Conservation (phyloP, 2,797 vertebrate genomes). For the Gastrophryne carolinensis region DNA sequence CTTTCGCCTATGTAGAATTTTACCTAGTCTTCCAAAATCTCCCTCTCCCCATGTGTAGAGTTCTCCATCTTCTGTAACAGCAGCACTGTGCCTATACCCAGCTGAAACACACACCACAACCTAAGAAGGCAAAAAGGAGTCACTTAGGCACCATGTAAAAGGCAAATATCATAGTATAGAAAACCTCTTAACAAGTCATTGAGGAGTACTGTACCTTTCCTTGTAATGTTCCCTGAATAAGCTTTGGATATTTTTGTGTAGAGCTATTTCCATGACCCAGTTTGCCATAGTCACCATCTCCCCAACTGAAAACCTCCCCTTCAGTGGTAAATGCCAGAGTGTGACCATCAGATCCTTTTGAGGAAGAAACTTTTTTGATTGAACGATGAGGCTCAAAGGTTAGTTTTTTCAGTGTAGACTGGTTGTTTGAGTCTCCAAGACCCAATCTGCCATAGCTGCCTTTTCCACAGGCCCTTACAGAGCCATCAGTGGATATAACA, state of each 20-base stretch:
- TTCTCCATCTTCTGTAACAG: conserved; percentile 80
- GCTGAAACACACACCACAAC: conserved; percentile 79
- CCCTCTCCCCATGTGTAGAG: conserved; percentile 80
- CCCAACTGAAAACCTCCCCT: conserved; percentile 83
- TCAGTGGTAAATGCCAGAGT: conserved; percentile 79
- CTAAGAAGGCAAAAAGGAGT: conserved; percentile 52
- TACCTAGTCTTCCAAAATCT: conserved; percentile 81
- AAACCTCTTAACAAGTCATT: neutral
- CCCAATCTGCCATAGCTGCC: conserved; percentile 79
- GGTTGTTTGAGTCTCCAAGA: conserved; percentile 80
- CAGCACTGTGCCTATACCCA: conserved; percentile 78
- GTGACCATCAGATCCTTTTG: conserved; percentile 80
- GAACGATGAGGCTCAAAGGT: conserved; percentile 80
- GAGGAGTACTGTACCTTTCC: conserved; percentile 70
- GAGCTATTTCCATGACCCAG: conserved; percentile 80
- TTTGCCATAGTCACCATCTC: conserved; percentile 79
- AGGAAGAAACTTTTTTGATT: conserved; percentile 80
- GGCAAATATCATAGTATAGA: neutral
- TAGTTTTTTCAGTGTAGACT: conserved; percentile 78
- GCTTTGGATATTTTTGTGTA: conserved; percentile 80
- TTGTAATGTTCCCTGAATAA: conserved; percentile 79
- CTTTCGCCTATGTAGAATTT: conserved; percentile 7
- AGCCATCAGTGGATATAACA: conserved; percentile 79
- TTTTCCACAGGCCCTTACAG: conserved; percentile 80
- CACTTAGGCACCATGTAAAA: neutral